A percentile compares a stretch with the other conserved stretches of the same genome.
These are phyloP conservation scores for Bovichtus variegatus DNA, from an alignment of 2,797 vertebrate genomes.

Conservation along the genomic window DNA sequence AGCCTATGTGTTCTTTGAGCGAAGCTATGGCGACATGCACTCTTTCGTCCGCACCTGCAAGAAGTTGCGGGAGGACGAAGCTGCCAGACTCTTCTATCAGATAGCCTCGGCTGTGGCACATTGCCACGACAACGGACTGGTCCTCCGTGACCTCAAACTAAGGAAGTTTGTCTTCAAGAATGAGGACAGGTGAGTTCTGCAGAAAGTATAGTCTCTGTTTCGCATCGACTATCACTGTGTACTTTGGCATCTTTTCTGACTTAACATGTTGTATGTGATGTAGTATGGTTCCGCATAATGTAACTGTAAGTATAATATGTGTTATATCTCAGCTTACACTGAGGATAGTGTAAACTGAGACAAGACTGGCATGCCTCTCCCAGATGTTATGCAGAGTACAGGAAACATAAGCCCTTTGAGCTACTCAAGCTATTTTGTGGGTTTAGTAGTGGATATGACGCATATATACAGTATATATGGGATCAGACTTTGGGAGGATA, in stretches of 20 bases:
- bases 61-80: constrained; percentile 98
- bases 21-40: constrained; percentile 99
- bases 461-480: neutral
- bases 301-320: constrained; percentile 11
- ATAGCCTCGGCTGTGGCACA: constrained; percentile 98
- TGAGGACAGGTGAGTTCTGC: constrained; percentile 92
- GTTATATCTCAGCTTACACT: constrained; percentile 45
- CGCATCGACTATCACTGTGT: neutral
- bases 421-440: constrained; percentile 38
- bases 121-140: constrained; percentile 97
- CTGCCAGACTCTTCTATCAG: constrained; percentile 97
- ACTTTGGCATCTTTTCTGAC: neutral
- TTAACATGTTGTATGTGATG: constrained; percentile 16
- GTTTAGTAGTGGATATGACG: constrained; percentile 12
- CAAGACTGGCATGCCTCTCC: constrained; percentile 27
- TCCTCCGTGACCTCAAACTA: constrained; percentile 98
- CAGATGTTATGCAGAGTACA: constrained; percentile 45
- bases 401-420: constrained; percentile 54
- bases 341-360: constrained; percentile 40
- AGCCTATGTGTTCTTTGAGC: constrained; percentile 98
- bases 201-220: neutral
- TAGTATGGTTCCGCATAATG: constrained; percentile 4
- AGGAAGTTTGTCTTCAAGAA: constrained; percentile 99
- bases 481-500: neutral
- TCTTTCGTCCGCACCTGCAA: constrained; percentile 99